A percentile compares a stretch with the other conserved stretches of the same genome.
Conservation (phyloP, 2,797 vertebrate genomes). For the Chelonia mydas region DNA sequence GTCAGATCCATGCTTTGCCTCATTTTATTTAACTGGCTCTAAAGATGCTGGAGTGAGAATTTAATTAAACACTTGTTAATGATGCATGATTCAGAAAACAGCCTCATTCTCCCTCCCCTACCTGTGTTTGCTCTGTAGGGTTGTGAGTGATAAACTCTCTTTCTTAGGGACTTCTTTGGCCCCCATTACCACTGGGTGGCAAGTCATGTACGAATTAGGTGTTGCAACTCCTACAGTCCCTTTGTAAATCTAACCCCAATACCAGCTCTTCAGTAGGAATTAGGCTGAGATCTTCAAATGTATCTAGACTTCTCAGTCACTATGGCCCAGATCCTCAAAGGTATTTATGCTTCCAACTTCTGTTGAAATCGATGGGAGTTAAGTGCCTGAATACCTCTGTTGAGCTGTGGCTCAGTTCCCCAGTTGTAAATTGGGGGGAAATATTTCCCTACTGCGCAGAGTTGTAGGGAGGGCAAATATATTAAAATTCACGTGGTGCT, state of each 20-base stretch:
- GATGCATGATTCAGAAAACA: constrained; percentile 76
- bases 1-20: constrained; percentile 77
- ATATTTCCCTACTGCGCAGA: not conserved
- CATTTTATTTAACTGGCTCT: constrained; percentile 77
- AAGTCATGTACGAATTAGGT: too few relatives aligned
- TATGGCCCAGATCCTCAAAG: too few relatives aligned
- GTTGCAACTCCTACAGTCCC: too few relatives aligned
- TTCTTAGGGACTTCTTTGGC: not conserved
- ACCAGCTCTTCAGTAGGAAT: too few relatives aligned
- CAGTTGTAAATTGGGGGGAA: too few relatives aligned
- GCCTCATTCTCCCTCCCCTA: constrained; percentile 57
- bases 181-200: not conserved
- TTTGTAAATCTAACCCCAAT: too few relatives aligned
- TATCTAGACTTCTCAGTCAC: too few relatives aligned
- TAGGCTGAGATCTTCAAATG: too few relatives aligned
- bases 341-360: too few relatives aligned
- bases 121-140: constrained; percentile 58
- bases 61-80: constrained; percentile 78
- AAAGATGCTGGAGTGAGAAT: constrained; percentile 78
- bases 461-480: not conserved
- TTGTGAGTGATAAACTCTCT: constrained; percentile 55
- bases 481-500: too few relatives aligned
- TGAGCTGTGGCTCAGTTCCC: not conserved
- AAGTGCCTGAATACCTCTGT: not conserved
- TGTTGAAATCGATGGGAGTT: not conserved